Percentiles rank a stretch among this genome's conserved stretches.
phyloP scores from a whole-genome alignment of 2,113 vertebrate genomes.

The Cololabis saira region DNA sequence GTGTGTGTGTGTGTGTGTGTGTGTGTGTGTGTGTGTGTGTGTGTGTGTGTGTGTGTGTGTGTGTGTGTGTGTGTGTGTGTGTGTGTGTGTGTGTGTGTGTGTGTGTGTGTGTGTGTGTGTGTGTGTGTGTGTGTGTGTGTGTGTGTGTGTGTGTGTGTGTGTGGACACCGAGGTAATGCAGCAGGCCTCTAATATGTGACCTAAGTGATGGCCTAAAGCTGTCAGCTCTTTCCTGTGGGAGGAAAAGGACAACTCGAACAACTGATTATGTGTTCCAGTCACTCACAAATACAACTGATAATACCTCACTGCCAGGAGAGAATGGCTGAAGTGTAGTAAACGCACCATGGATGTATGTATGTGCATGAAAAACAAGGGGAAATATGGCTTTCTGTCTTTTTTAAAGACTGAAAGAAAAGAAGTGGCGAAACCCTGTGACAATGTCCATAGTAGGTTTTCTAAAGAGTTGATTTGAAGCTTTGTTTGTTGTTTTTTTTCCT shows the following conservation, averaged over 20 bases:
- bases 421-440: too few species aligned
- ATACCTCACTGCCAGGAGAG: slow-evolving; percentile 30
- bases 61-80: too few species aligned
- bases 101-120: too few species aligned
- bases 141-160: slow-evolving; percentile 3
- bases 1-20: slow-evolving; percentile 9
- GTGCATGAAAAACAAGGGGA: background rate
- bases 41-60: too few species aligned
- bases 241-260: slow-evolving; percentile 55
- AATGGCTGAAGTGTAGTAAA: slow-evolving; percentile 28
- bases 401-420: too few species aligned
- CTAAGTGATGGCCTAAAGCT: slow-evolving; percentile 67
- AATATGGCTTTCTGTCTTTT: too few species aligned
- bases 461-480: too few species aligned
- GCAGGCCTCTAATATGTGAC: slow-evolving; percentile 50
- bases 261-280: slow-evolving; percentile 61
- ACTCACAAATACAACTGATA: slow-evolving; percentile 44
- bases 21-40: slow-evolving; percentile 19
- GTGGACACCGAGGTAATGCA: slow-evolving; percentile 27
- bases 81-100: too few species aligned
- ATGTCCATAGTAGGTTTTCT: too few species aligned
- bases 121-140: background rate
- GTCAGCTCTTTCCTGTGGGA: slow-evolving; percentile 65
- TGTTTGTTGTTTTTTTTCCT: too few species aligned
- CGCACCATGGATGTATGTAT: background rate